These are phyloP conservation scores for Chlorops oryzae DNA, from an alignment of 1,140 invertebrate species.

Conservation along the genomic window DNA sequence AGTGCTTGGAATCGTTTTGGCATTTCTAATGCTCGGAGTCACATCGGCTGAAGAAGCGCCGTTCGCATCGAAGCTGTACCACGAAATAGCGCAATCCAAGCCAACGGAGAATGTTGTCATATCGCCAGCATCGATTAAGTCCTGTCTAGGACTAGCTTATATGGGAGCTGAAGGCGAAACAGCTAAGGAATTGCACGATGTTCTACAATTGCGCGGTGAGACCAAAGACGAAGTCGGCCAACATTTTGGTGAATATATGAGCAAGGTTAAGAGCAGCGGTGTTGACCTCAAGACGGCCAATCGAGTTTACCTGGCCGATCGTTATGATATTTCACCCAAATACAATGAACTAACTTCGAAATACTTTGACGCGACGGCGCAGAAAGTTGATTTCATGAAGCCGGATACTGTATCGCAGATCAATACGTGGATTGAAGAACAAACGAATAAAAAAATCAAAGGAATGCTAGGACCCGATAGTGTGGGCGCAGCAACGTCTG, in stretches of 20 bases:
- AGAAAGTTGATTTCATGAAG: slow-evolving; percentile 7
- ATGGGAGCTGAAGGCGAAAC: slow-evolving; percentile 52
- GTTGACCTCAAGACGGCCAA: slow-evolving; percentile 23
- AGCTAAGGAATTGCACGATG: slow-evolving; percentile 46
- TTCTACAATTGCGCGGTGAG: slow-evolving; percentile 34
- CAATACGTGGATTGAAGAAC: slow-evolving; percentile 13
- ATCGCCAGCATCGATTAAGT: slow-evolving; percentile 56
- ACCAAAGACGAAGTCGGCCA: slow-evolving; percentile 19
- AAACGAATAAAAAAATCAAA: slow-evolving; percentile 14
- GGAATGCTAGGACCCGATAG: slow-evolving; percentile 8
- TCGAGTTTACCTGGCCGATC: slow-evolving; percentile 28
- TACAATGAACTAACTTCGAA: slow-evolving; percentile 14
- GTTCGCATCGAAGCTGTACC: slow-evolving; percentile 25
- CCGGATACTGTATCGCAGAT: not conserved
- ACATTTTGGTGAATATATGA: no score
- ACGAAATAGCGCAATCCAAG: slow-evolving; percentile 12
- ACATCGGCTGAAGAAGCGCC: no score
- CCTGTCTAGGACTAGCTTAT: slow-evolving; percentile 53
- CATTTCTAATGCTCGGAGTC: no score
- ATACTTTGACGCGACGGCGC: slow-evolving; percentile 21
- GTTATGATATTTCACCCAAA: slow-evolving; percentile 16
- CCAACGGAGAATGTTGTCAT: slow-evolving; percentile 50
- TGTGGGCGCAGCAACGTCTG: slow-evolving; percentile 1
- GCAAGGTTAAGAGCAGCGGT: no score
- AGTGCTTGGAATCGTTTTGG: no score